These are phyloP conservation scores for fruit fly (Drosophila melanogaster) DNA, from an alignment of 1,140 invertebrate species.

Conservation along the genomic window DNA sequence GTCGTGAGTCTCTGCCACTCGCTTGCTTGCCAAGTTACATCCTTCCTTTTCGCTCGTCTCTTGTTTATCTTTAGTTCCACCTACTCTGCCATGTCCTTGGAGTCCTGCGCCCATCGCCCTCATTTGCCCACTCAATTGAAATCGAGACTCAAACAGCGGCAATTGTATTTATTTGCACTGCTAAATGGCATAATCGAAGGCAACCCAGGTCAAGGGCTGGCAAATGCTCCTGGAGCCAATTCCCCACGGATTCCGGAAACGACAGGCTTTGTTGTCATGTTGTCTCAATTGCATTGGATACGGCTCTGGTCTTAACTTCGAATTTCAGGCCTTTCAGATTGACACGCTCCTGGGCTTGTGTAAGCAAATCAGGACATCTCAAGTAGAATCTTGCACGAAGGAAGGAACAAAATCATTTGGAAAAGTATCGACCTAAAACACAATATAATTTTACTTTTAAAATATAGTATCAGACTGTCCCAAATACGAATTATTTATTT, in stretches of 20 bases:
- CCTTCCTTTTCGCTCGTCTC: conserved; percentile 45
- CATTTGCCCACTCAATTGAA: conserved; percentile 54
- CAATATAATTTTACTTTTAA: no score
- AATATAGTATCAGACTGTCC: no score
- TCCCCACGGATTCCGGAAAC: conserved; percentile 2
- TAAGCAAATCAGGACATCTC: conserved; percentile 11
- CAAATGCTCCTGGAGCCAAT: conserved; percentile 7
- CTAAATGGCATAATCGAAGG: conserved; percentile 78
- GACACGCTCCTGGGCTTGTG: conserved; percentile 14
- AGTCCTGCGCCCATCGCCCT: not conserved
- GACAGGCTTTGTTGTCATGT: conserved; percentile 32
- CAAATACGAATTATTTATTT: no score
- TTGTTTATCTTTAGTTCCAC: conserved; percentile 72
- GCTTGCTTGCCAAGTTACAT: conserved; percentile 66
- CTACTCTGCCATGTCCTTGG: conserved; percentile 1
- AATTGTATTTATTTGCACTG: conserved; percentile 80
- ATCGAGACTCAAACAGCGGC: conserved; percentile 66
- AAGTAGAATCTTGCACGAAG: not conserved
- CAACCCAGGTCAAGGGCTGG: conserved; percentile 50
- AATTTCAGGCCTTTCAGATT: conserved; percentile 1
- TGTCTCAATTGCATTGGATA: conserved; percentile 16
- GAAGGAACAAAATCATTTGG: not conserved
- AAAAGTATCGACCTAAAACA: no score
- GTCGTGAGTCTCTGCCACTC: conserved; percentile 54
- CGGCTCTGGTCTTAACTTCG: not conserved